These are phyloP conservation scores for Fragum whitleyi DNA, from an alignment of 2,888 invertebrate species.

Conservation along the genomic window DNA sequence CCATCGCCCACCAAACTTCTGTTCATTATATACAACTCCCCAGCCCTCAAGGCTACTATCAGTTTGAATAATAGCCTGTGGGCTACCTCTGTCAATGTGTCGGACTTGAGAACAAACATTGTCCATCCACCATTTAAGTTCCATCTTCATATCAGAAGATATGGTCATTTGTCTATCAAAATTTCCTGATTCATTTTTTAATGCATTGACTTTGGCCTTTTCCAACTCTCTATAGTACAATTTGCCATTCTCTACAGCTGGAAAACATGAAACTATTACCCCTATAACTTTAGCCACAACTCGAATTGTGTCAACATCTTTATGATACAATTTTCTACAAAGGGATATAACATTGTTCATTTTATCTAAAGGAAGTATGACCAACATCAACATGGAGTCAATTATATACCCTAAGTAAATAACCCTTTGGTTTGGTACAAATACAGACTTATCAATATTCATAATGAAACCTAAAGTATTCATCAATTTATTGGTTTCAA, in stretches of 20 bases:
- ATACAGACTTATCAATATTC: too few species aligned
- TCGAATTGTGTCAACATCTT: background rate
- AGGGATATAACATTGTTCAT: background rate
- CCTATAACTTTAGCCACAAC: conserved; percentile 17
- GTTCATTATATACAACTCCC: background rate
- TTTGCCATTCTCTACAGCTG: conserved; percentile 24
- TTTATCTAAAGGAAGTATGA: too few species aligned
- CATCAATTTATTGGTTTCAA: background rate
- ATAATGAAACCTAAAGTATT: background rate
- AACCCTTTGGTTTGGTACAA: conserved; percentile 4
- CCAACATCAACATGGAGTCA: too few species aligned
- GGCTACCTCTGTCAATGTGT: background rate
- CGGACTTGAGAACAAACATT: background rate
- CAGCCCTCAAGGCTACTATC: background rate
- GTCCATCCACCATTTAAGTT: background rate
- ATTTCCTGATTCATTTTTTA: background rate
- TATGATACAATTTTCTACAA: background rate
- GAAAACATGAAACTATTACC: conserved; percentile 5
- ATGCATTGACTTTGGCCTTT: background rate
- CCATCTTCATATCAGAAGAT: background rate
- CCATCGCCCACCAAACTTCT: conserved; percentile 27
- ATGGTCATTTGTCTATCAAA: background rate
- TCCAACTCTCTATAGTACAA: too few species aligned
- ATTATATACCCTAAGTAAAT: conserved; percentile 16
- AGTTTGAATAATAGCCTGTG: background rate